Conservation (phyloP, 2,888 invertebrate genomes). For the Chrysodeixis includens region DNA sequence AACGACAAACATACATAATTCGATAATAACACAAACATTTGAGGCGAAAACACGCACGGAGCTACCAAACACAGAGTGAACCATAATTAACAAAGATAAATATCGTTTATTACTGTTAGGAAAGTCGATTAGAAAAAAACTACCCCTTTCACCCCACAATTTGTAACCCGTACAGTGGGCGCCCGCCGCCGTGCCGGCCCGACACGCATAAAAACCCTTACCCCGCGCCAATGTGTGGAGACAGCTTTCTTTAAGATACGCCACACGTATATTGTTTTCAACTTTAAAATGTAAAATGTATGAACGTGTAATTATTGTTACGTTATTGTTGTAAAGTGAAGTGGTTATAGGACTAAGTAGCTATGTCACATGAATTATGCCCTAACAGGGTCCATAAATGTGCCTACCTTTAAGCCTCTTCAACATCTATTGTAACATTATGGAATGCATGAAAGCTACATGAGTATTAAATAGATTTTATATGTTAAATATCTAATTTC, state of each 20-base stretch:
- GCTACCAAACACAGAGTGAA: constrained; percentile 85
- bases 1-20: constrained; percentile 85
- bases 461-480: no score
- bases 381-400: no score
- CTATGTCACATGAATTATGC: no score
- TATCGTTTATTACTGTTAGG: constrained; percentile 89
- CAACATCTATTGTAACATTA: no score
- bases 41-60: constrained; percentile 83
- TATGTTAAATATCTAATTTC: no score
- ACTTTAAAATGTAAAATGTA: no score
- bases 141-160: constrained; percentile 90
- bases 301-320: no score
- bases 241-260: constrained; percentile 56
- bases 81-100: constrained; percentile 90
- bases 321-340: no score
- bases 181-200: constrained; percentile 77
- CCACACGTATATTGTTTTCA: neutral
- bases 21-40: constrained; percentile 85
- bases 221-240: constrained; percentile 65
- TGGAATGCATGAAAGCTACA: no score
- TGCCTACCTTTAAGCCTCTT: no score
- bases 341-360: no score
- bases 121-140: constrained; percentile 89
- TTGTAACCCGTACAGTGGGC: constrained; percentile 89
- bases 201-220: constrained; percentile 85